A percentile compares a stretch with the other conserved stretches of the same genome.
phyloP scores from a whole-genome alignment of 1,140 invertebrate species.

The Caenorhabditis brenneri region DNA sequence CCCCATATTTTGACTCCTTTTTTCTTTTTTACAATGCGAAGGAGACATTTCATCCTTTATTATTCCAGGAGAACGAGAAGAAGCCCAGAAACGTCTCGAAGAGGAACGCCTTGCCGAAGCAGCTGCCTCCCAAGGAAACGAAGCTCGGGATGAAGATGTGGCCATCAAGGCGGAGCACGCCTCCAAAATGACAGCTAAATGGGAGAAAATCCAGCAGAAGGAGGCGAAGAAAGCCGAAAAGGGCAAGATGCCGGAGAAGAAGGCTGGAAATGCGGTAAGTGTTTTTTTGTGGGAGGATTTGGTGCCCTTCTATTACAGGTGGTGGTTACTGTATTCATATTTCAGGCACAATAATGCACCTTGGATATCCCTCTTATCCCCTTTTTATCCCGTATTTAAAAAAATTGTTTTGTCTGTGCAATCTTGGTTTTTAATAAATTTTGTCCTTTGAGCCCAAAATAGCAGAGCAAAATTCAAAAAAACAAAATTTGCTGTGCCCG shows the following conservation, averaged over 20 bases:
- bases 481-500: constrained; percentile 7
- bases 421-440: not conserved
- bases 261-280: constrained; percentile 39
- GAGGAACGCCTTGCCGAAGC: constrained; percentile 41
- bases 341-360: constrained; percentile 5
- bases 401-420: not conserved
- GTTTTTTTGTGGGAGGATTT: not conserved
- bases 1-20: not conserved
- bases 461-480: too few relatives aligned
- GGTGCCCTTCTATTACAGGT: not conserved
- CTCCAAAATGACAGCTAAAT: constrained; percentile 70
- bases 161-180: constrained; percentile 64
- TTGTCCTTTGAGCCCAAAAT: not conserved
- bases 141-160: constrained; percentile 39
- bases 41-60: not conserved
- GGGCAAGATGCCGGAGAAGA: constrained; percentile 66
- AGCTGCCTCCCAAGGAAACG: not conserved
- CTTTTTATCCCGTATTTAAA: not conserved
- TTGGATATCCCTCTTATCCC: not conserved
- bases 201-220: constrained; percentile 71
- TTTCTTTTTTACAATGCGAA: not conserved
- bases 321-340: too few relatives aligned
- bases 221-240: constrained; percentile 71
- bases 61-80: constrained; percentile 65
- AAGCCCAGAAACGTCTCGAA: constrained; percentile 57